Percentiles rank a stretch among this genome's conserved stretches.
Evolutionary conservation across 2,113 vertebrate genomes (phyloP).

Genomic region (Pitta sordida): DNA sequence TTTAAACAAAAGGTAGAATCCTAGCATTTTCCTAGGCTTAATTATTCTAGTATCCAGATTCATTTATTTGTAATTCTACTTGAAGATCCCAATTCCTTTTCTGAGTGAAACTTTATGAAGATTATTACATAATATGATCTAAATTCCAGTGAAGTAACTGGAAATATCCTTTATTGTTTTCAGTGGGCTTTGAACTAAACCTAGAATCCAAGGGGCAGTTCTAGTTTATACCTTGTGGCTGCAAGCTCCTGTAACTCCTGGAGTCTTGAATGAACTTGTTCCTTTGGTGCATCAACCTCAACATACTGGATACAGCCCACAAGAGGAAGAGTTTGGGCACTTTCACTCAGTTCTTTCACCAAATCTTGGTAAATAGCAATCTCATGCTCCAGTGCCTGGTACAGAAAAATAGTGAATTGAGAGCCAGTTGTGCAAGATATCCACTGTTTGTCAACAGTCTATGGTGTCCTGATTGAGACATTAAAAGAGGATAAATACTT

Average conservation of each 20-base stretch:
- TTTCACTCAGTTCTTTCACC: constrained; percentile 51
- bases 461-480: neutral
- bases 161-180: neutral
- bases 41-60: neutral
- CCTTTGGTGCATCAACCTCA: constrained; percentile 69
- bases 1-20: neutral
- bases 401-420: neutral
- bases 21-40: neutral
- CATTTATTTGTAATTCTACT: neutral
- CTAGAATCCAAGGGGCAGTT: neutral
- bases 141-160: neutral
- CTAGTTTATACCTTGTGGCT: constrained; percentile 68
- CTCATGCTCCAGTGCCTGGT: constrained; percentile 69
- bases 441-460: neutral
- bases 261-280: constrained; percentile 68
- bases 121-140: neutral
- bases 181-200: neutral
- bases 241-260: constrained; percentile 73
- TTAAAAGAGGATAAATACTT: neutral
- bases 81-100: neutral
- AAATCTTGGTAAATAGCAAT: constrained; percentile 54
- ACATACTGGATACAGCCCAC: neutral
- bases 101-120: neutral
- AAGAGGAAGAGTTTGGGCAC: constrained; percentile 9
- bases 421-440: neutral